phyloP scores from a whole-genome alignment of 2,113 vertebrate genomes.

The Desmodus rotundus region DNA sequence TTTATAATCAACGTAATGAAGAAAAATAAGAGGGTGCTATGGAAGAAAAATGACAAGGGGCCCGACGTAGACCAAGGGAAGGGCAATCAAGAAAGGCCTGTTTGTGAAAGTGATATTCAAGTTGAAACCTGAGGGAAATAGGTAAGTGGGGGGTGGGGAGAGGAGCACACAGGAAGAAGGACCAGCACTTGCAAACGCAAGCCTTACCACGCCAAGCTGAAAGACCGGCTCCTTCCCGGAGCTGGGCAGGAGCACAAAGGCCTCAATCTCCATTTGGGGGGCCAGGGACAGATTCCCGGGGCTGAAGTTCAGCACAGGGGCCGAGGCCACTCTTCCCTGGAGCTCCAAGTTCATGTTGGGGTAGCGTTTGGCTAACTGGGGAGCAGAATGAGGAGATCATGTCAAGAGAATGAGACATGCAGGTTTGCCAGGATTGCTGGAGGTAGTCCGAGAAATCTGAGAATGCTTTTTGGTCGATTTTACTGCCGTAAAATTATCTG shows the following conservation, averaged over 20 bases:
- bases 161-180: neutral
- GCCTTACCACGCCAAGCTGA: conserved; percentile 77
- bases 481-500: neutral
- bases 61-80: neutral
- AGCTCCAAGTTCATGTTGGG: conserved; percentile 78
- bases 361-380: conserved; percentile 78
- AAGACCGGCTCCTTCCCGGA: conserved; percentile 70
- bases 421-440: neutral
- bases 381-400: conserved; percentile 1
- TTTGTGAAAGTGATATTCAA: neutral
- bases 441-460: neutral
- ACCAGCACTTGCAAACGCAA: neutral
- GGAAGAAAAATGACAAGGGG: neutral
- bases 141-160: neutral
- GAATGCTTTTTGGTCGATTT: neutral
- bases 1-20: neutral
- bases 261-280: conserved; percentile 75
- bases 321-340: conserved; percentile 44
- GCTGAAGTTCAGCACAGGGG: conserved; percentile 73
- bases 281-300: conserved; percentile 65
- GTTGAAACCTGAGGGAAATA: neutral
- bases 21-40: neutral
- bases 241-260: conserved; percentile 75
- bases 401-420: neutral
- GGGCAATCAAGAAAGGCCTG: neutral